Percentiles rank a stretch among this genome's conserved stretches.
These are phyloP conservation scores for Tinea semifulvella DNA, from an alignment of 2,888 invertebrate species.

Conservation along the genomic window DNA sequence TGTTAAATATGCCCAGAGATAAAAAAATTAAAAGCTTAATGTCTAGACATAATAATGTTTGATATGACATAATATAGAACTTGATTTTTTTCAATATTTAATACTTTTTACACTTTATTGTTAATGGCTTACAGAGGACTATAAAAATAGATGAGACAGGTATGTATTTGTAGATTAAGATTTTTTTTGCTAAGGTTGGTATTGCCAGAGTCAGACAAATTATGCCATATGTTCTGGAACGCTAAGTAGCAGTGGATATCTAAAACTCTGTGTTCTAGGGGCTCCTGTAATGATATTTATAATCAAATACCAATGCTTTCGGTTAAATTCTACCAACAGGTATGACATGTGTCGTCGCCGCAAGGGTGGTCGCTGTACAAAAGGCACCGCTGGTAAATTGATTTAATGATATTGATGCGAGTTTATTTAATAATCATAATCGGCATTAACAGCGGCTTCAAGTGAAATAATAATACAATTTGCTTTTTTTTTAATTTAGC, in stretches of 20 bases:
- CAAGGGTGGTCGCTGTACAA: constrained; percentile 96
- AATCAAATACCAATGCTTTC: constrained; percentile 11
- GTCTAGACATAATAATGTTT: neutral
- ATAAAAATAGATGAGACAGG: neutral
- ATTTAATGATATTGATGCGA: constrained; percentile 33
- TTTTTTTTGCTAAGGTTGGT: too few species aligned
- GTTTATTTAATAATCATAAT: constrained; percentile 38
- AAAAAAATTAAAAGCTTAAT: neutral
- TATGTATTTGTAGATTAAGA: too few species aligned
- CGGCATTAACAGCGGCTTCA: constrained; percentile 58
- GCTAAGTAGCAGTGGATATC: too few species aligned
- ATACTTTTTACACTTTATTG: too few species aligned
- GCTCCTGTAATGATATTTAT: too few species aligned
- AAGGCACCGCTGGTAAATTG: constrained; percentile 96
- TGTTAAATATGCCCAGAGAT: too few species aligned
- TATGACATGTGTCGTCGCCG: constrained; percentile 98
- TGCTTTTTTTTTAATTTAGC: constrained; percentile 46
- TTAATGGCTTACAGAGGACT: neutral
- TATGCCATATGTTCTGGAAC: too few species aligned
- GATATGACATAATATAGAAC: neutral
- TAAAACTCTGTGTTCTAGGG: too few species aligned
- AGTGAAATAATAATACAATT: constrained; percentile 48
- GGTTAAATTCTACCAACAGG: constrained; percentile 71
- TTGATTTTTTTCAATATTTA: neutral
- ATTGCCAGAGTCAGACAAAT: too few species aligned